Evolutionary conservation across 2,888 invertebrate genomes (phyloP).

Genomic region (Tipula lateralis): DNA sequence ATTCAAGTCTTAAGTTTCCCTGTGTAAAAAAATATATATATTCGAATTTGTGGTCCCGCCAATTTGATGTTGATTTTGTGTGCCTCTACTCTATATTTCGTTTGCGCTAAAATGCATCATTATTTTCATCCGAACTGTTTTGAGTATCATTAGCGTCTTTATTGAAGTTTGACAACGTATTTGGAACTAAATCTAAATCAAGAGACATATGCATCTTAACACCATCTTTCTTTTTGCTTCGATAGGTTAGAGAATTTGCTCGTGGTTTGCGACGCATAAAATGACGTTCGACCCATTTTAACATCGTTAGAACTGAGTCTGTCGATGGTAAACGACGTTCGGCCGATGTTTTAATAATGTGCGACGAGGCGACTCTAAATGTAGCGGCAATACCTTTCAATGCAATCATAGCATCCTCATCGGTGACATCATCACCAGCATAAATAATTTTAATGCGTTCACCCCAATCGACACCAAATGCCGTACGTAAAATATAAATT

Average conservation of each 20-base stretch:
- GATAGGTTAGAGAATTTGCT: constrained; percentile 62
- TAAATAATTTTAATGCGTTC: constrained; percentile 85
- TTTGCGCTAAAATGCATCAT: background rate
- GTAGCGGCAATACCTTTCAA: constrained; percentile 91
- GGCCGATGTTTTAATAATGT: constrained; percentile 79
- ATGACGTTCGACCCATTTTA: constrained; percentile 86
- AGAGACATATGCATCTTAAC: constrained; percentile 76
- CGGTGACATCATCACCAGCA: constrained; percentile 82
- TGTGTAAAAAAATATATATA: background rate
- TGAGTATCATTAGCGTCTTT: background rate
- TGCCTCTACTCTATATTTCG: no score
- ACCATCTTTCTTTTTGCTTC: constrained; percentile 61
- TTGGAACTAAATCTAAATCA: constrained; percentile 44
- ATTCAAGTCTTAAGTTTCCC: background rate
- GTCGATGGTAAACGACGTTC: constrained; percentile 82
- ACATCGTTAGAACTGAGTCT: constrained; percentile 82
- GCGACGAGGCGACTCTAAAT: constrained; percentile 80
- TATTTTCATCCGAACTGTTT: background rate
- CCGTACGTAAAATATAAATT: constrained; percentile 82
- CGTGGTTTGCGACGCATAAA: constrained; percentile 73
- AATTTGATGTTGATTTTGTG: background rate
- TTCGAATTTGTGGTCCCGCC: background rate
- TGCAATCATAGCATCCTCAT: constrained; percentile 87
- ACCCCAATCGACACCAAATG: constrained; percentile 88
- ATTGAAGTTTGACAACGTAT: background rate